Percentiles rank a stretch among this genome's conserved stretches.
Evolutionary conservation across 2,888 invertebrate species (phyloP).

Genomic region (Ectobius pallidus): DNA sequence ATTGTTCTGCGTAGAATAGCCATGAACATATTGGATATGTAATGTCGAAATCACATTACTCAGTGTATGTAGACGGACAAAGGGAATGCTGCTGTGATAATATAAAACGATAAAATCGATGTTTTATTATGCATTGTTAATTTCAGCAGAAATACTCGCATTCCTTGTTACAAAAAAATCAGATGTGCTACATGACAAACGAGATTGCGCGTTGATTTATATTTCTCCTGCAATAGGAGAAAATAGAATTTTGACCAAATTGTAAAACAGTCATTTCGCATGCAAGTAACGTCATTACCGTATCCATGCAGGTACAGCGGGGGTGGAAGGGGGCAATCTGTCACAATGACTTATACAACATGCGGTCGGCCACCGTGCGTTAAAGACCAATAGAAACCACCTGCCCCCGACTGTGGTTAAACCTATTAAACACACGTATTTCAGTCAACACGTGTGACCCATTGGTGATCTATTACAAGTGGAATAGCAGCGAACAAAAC

Average conservation of each 20-base stretch:
- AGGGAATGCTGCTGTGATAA: too few relatives aligned
- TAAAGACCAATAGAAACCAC: constrained; percentile 13
- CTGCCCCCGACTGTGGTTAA: background rate
- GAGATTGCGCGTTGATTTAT: background rate
- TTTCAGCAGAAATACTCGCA: too few relatives aligned
- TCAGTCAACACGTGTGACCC: background rate
- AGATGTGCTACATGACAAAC: background rate
- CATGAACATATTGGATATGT: too few relatives aligned
- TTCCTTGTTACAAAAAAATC: too few relatives aligned
- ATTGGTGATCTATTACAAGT: constrained; percentile 5
- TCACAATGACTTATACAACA: constrained; percentile 17
- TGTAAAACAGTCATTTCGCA: background rate
- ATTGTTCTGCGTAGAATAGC: too few relatives aligned
- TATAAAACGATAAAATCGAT: too few relatives aligned
- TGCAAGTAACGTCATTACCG: constrained; percentile 3
- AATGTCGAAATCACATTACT: too few relatives aligned
- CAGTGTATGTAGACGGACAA: too few relatives aligned
- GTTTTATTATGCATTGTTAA: too few relatives aligned
- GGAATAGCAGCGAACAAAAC: background rate
- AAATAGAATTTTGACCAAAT: background rate
- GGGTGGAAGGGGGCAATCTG: background rate
- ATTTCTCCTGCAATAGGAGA: background rate
- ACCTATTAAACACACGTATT: constrained; percentile 25
- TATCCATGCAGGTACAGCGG: background rate
- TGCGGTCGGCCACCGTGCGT: constrained; percentile 4